Percentiles rank a stretch among this genome's conserved stretches.
Evolutionary conservation across 1,140 invertebrate genomes (phyloP).

Genomic region (Proctacanthus coquilletti): DNA sequence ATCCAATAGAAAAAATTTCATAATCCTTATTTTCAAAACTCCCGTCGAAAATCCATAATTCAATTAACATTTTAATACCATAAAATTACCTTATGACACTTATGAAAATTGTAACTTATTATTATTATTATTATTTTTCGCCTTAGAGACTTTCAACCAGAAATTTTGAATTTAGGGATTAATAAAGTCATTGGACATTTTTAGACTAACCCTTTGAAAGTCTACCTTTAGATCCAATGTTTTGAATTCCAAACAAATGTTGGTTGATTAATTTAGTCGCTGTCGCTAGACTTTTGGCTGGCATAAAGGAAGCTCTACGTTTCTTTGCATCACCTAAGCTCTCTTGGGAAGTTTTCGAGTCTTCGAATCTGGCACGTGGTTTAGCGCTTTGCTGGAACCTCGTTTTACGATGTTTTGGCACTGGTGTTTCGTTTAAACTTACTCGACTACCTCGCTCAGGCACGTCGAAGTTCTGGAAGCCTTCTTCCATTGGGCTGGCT

Average conservation of each 20-base stretch:
- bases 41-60: no score
- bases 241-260: constrained; percentile 50
- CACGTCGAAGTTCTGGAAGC: constrained; percentile 34
- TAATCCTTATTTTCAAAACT: no score
- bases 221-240: constrained; percentile 35
- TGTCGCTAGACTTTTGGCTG: constrained; percentile 47
- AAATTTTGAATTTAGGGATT: no score
- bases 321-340: constrained; percentile 30
- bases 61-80: no score
- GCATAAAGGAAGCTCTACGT: constrained; percentile 40
- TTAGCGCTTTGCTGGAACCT: constrained; percentile 54
- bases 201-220: not conserved
- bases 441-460: constrained; percentile 41
- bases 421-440: constrained; percentile 46
- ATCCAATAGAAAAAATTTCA: no score
- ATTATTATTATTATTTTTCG: not conserved
- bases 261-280: constrained; percentile 59
- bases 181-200: no score
- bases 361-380: constrained; percentile 24
- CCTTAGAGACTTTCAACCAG: not conserved
- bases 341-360: constrained; percentile 34
- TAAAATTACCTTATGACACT: no score
- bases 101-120: constrained; percentile 6
- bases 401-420: constrained; percentile 72
- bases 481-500: constrained; percentile 35